phyloP scores from a whole-genome alignment of 2,113 vertebrate species.

The Tylochromis polylepis region DNA sequence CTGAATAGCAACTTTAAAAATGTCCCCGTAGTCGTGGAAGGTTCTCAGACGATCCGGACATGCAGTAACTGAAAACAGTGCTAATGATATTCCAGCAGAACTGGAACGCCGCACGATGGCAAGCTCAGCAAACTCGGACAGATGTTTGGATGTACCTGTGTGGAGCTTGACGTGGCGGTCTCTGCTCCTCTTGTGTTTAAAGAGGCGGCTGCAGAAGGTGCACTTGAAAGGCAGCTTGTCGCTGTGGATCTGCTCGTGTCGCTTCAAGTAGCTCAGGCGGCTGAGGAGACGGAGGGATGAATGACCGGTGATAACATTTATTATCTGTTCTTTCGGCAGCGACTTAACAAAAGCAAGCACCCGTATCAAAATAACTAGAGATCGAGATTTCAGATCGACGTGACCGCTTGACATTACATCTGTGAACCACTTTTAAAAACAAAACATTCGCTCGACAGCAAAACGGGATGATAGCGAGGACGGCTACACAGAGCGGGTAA shows the following conservation, averaged over 20 bases:
- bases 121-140: too few relatives aligned
- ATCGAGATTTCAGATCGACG: neutral
- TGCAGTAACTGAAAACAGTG: neutral
- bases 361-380: neutral
- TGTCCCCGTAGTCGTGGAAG: accelerated
- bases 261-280: conserved; percentile 97
- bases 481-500: neutral
- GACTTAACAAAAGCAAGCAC: neutral
- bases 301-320: neutral
- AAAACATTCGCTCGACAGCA: neutral
- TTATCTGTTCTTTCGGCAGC: neutral
- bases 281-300: neutral
- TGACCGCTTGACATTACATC: neutral
- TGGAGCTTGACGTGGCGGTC: conserved; percentile 98
- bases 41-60: neutral
- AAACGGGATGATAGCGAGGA: neutral
- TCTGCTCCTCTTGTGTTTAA: conserved; percentile 97
- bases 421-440: neutral
- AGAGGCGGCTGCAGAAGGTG: conserved; percentile 98
- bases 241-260: conserved; percentile 99
- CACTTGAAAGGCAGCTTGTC: conserved; percentile 99
- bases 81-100: neutral
- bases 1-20: neutral
- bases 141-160: conserved; percentile 71
- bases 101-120: neutral